phyloP scores from a whole-genome alignment of 2,888 invertebrate species.

The Bursaphelenchus okinawaensis region DNA sequence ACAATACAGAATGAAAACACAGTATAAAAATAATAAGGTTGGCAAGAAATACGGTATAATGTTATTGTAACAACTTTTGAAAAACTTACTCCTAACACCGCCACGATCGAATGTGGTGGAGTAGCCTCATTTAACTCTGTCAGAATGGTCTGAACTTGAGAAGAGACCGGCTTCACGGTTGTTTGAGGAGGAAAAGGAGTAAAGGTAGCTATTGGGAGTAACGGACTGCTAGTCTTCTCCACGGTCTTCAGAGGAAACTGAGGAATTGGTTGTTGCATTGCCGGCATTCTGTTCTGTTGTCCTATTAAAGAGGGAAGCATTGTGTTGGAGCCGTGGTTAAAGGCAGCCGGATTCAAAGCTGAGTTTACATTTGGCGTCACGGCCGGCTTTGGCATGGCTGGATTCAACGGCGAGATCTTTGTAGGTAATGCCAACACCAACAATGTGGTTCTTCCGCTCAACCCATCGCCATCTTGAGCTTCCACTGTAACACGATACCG shows the following conservation, averaged over 20 bases:
- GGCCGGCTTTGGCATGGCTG: background rate
- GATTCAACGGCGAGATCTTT: background rate
- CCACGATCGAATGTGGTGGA: constrained; percentile 50
- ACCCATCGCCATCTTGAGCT: constrained; percentile 33
- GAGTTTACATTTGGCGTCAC: too few species aligned
- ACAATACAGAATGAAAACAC: constrained; percentile 9
- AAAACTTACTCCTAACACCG: constrained; percentile 44
- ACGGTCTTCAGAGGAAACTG: background rate
- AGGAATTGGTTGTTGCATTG: background rate
- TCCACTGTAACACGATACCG: constrained; percentile 44
- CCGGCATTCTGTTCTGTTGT: too few species aligned
- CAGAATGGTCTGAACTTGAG: constrained; percentile 45
- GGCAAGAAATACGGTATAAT: background rate
- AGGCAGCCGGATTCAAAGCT: too few species aligned
- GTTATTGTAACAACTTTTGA: background rate
- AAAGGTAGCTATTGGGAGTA: constrained; percentile 17
- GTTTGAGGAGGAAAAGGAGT: constrained; percentile 6
- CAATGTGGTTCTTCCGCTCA: constrained; percentile 29
- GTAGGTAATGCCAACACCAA: constrained; percentile 25
- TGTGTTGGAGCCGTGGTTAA: background rate
- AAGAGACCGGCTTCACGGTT: constrained; percentile 1
- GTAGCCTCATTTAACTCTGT: constrained; percentile 53
- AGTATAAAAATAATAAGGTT: constrained; percentile 11
- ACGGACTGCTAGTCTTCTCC: background rate
- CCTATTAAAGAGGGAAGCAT: too few species aligned